Percentiles rank a stretch among this genome's conserved stretches.
phyloP scores from a whole-genome alignment of 2,797 vertebrate species.

The Periparus ater region DNA sequence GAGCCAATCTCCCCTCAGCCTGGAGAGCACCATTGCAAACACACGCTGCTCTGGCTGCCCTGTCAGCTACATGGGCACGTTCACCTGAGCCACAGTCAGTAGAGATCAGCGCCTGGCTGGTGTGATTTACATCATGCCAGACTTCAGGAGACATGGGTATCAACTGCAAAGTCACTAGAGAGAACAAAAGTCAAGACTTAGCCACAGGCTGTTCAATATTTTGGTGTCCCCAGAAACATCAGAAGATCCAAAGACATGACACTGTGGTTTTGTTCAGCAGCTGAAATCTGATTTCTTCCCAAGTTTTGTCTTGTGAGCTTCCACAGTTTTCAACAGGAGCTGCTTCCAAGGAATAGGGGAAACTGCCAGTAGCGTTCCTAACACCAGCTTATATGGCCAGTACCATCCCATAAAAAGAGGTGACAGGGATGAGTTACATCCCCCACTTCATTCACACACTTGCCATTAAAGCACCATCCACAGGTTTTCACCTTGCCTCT shows the following conservation, averaged over 20 bases:
- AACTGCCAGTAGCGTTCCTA: neutral
- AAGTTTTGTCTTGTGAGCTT: neutral
- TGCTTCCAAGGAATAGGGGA: neutral
- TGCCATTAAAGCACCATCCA: neutral
- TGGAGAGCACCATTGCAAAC: neutral
- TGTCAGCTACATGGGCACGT: accelerated
- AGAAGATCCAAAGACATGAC: neutral
- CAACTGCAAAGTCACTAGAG: neutral
- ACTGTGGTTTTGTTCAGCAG: neutral
- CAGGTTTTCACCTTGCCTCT: neutral
- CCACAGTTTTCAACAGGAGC: neutral
- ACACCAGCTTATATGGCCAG: neutral
- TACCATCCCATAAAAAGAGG: neutral
- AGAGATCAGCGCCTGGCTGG: neutral
- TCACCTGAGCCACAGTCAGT: neutral
- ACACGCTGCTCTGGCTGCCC: neutral
- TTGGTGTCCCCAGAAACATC: neutral
- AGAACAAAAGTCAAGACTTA: neutral
- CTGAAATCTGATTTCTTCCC: neutral
- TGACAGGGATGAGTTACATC: neutral
- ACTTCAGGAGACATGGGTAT: neutral
- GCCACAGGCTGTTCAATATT: neutral
- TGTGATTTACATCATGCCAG: neutral
- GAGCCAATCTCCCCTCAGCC: neutral
- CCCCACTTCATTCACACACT: neutral